Base-by-base conservation (phyloP, 1,140 invertebrate genomes). In the Ips typographus region DNA sequence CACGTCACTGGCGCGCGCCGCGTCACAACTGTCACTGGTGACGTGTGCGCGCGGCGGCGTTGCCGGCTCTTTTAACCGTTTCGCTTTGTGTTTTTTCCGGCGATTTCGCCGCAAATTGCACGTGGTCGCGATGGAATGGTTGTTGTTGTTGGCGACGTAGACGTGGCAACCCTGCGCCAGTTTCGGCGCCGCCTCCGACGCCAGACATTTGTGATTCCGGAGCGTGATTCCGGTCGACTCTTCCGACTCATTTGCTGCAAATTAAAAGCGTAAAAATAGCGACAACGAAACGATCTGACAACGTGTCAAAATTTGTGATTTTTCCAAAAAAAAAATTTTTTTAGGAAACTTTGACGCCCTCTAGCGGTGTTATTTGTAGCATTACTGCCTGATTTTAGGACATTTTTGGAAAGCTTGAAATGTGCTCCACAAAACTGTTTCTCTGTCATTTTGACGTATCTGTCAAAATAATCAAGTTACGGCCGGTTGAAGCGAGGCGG, bases 201-300 rank as follows among this genome's bases (percentile, higher is more conserved):
- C 66, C 70, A 72, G 80, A 69, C 86, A 74, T 78, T 86, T 87
- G 71, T 87, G 86, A 78, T 84, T 88, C 70, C 86, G 81, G 68
- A 88, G 81, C n/a, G 84, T 84, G 69, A 87, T 87, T 60, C 85
- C 84, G 72, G 79, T 76, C 62, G 82, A 79, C n/a, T 68, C 69
- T 37, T 71, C 70, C 6, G 37, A 22, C 22, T 22, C 22, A 22
- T 22, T 22, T 22, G 0, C 22, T 22, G 22, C 22, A 22, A 8
- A 59, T 40, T 49, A n/a, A 63, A n/a, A 44, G 22, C 0, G 22
- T 22, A 22, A 22, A 22, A 22, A 22, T 22, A 22, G 22, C 0
- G 22, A 22, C 22, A 22, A 22, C 39, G 36, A 52, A 52, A 63
- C 1, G 8, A 44, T 44, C 5, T 36, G 36, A 61, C 6, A 8